Percentiles rank a stretch among this genome's conserved stretches.
Evolutionary conservation across 2,888 invertebrate species (phyloP).

Genomic region (Amiota minor): DNA sequence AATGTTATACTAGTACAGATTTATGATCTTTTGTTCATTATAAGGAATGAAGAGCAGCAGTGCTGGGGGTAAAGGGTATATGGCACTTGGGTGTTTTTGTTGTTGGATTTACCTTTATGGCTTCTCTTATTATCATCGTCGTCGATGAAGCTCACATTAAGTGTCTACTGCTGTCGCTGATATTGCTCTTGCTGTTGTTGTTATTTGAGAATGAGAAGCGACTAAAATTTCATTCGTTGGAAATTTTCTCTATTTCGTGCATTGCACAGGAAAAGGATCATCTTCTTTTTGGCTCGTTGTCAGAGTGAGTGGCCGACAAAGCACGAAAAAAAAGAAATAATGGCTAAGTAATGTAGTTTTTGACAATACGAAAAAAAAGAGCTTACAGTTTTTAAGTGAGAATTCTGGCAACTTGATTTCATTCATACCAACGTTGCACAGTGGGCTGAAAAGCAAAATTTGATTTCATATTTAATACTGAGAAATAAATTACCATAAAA

Average conservation of each 20-base stretch:
- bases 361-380: constrained; percentile 16
- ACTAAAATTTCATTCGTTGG: constrained; percentile 61
- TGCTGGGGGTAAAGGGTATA: not conserved
- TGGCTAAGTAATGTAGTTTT: constrained; percentile 3
- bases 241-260: constrained; percentile 46
- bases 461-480: no score
- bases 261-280: constrained; percentile 62
- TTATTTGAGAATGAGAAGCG: constrained; percentile 52
- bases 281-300: constrained; percentile 41
- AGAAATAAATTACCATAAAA: no score
- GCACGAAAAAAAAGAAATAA: constrained; percentile 21
- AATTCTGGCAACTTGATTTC: constrained; percentile 46
- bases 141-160: constrained; percentile 17
- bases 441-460: constrained; percentile 39
- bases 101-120: not conserved
- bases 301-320: constrained; percentile 3
- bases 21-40: not conserved
- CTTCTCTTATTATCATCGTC: not conserved
- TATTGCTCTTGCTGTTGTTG: constrained; percentile 8
- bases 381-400: not conserved
- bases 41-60: not conserved
- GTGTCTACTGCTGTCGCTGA: constrained; percentile 31
- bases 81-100: constrained; percentile 8
- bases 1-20: constrained; percentile 1
- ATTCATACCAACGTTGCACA: constrained; percentile 56